Base-by-base conservation (phyloP, 2,113 vertebrate species). In the Tenrec ecaudatus region DNA sequence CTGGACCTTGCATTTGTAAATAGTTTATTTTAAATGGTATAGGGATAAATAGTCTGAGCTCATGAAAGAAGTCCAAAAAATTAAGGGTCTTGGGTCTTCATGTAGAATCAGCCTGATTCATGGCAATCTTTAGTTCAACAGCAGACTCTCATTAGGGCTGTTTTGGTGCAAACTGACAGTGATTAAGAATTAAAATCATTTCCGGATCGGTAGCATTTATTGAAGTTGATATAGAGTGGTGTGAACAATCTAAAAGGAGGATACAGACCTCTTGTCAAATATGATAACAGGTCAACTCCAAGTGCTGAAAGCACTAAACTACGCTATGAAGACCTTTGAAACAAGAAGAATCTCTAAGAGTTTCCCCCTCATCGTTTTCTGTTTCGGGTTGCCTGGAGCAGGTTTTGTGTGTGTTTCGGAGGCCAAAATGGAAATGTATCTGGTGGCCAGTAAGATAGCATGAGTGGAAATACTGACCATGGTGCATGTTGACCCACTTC, bases 291-390 rank as follows among this genome's bases (percentile, higher is more conserved):
- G 76, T 90, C 66, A 81, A 75, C 22, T 76, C 36, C 15, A 75
- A 82, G 36, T 17, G 58, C 33, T 75, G 58, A 68, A 53, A 38
- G 9, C 1, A 38, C 36, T 36, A 31, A 89, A 58, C 47, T 33
- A 31, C 25, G 8, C 77, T 90, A 79, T 31, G 53, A 92, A 64
- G 17, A 20, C 19, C 12, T 82, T 96, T 89, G 77, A 95, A 93
- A 93, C 20, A 85, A 36, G 25, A 62, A 25, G n/a, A 11, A 19
- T 38, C 19, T 73, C 33, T 78, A 33, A 17, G 36, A 75, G 20
- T 4, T 53, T 15, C 57, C 11, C 43, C 40, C 11, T 5, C 9
- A 36, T 78, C n/a, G 19, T 58, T 47, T 31, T 75, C 25, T 69
- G 29, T 78, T 16, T 79, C 5, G 47, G 22, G 89, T 91, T 84